phyloP scores from a whole-genome alignment of 2,888 invertebrate species.

The Drosophila conformis region DNA sequence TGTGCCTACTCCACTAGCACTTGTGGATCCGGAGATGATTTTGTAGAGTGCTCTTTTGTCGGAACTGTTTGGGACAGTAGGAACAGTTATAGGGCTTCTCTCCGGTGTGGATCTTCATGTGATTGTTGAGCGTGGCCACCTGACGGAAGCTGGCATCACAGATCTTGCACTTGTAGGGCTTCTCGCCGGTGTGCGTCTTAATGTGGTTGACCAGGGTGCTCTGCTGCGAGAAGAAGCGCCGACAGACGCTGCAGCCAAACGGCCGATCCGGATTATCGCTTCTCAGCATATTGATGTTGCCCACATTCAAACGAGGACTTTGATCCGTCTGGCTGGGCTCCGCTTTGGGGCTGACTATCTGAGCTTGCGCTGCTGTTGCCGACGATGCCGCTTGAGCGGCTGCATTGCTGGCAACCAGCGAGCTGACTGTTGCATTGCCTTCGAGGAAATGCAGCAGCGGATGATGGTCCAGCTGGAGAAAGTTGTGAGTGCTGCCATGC shows the following conservation, averaged over 20 bases:
- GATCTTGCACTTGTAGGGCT: constrained; percentile 38
- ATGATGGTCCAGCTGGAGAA: constrained; percentile 64
- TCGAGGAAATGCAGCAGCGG: constrained; percentile 73
- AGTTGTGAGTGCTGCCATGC: constrained; percentile 22
- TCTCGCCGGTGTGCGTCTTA: constrained; percentile 34
- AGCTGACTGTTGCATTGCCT: constrained; percentile 68
- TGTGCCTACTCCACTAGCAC: constrained; percentile 5
- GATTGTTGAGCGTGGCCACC: constrained; percentile 37
- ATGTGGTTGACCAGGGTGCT: constrained; percentile 35
- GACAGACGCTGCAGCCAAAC: constrained; percentile 31
- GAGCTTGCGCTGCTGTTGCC: constrained; percentile 3
- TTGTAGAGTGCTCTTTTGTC: constrained; percentile 33
- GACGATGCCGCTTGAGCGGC: constrained; percentile 27
- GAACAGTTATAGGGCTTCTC: constrained; percentile 37
- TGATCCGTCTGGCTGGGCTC: constrained; percentile 29
- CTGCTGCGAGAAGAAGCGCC: constrained; percentile 34
- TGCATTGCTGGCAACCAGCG: constrained; percentile 51
- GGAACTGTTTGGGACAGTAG: constrained; percentile 33
- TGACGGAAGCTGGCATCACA: constrained; percentile 38
- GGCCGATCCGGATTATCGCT: constrained; percentile 36
- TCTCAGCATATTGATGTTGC: constrained; percentile 33
- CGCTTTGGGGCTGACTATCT: constrained; percentile 12
- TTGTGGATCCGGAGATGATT: constrained; percentile 32
- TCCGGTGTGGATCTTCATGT: constrained; percentile 33
- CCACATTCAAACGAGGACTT: constrained; percentile 21